Percentiles rank a stretch among this genome's conserved stretches.
These are phyloP conservation scores for Oreochromis tanganicae DNA, from an alignment of 2,113 vertebrate genomes.

Conservation along the genomic window DNA sequence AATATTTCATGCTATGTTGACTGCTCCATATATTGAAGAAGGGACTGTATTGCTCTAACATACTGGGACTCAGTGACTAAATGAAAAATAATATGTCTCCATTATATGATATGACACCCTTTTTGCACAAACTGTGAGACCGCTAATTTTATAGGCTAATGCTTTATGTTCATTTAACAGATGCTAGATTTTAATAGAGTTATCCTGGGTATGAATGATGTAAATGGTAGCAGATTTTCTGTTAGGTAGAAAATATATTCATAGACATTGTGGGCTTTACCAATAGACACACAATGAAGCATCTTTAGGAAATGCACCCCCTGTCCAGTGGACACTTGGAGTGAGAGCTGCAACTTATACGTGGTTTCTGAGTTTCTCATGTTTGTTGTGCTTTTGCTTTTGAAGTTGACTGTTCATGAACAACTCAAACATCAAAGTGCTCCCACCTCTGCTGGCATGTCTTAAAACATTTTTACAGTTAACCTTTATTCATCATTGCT, in stretches of 20 bases:
- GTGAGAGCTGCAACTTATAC: neutral
- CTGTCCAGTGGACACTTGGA: neutral
- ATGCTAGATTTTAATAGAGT: accelerated
- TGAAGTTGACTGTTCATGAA: neutral
- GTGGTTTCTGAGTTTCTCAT: neutral
- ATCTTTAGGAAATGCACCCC: neutral
- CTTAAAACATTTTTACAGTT: neutral
- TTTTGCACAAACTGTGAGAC: neutral
- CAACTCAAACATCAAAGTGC: neutral
- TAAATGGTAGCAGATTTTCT: neutral
- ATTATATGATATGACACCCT: neutral
- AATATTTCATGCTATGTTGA: neutral
- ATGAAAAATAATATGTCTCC: neutral
- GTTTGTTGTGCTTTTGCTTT: neutral
- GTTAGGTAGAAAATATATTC: neutral
- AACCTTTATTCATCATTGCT: accelerated
- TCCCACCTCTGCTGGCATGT: accelerated
- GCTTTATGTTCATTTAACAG: neutral
- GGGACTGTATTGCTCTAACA: accelerated
- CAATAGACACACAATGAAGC: neutral
- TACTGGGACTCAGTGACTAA: neutral
- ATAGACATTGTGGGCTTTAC: neutral
- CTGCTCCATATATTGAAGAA: neutral
- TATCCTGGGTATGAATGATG: neutral
- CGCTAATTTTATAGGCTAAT: neutral